A percentile compares a stretch with the other conserved stretches of the same genome.
Evolutionary conservation across 1,140 invertebrate genomes (phyloP).

Genomic region (Cotesia vestalis): DNA sequence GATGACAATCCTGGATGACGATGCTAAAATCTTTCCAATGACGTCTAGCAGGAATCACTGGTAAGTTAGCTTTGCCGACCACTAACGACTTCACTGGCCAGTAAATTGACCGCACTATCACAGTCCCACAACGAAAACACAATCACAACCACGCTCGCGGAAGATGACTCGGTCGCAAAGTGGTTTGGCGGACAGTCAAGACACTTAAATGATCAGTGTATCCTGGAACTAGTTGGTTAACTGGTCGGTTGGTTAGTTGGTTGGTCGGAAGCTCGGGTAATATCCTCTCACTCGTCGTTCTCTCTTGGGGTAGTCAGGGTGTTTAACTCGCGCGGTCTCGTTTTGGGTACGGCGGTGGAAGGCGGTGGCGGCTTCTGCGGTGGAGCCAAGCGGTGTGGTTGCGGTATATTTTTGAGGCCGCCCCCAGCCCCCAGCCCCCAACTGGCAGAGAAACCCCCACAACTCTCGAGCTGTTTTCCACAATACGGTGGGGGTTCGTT

Average conservation of each 20-base stretch:
- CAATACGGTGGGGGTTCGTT: constrained; percentile 48
- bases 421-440: constrained; percentile 59
- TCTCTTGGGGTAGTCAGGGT: constrained; percentile 51
- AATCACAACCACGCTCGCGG: no score
- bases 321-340: constrained; percentile 64
- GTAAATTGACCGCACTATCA: no score
- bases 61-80: no score
- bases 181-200: no score
- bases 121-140: no score
- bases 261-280: not conserved
- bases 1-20: no score
- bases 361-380: constrained; percentile 66
- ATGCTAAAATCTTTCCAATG: no score
- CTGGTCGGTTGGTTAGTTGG: not conserved
- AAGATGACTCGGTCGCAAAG: no score
- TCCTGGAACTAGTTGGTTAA: not conserved
- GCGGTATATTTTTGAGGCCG: constrained; percentile 67
- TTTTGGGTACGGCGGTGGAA: constrained; percentile 64
- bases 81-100: no score
- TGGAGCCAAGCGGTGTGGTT: constrained; percentile 67
- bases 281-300: constrained; percentile 30
- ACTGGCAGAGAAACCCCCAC: constrained; percentile 42
- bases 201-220: no score
- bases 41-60: no score
- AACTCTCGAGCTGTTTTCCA: constrained; percentile 31